Percentiles rank a stretch among this genome's conserved stretches.
Evolutionary conservation across 2,797 vertebrate species (phyloP).

Genomic region (Oryzias dopingdopingensis): DNA sequence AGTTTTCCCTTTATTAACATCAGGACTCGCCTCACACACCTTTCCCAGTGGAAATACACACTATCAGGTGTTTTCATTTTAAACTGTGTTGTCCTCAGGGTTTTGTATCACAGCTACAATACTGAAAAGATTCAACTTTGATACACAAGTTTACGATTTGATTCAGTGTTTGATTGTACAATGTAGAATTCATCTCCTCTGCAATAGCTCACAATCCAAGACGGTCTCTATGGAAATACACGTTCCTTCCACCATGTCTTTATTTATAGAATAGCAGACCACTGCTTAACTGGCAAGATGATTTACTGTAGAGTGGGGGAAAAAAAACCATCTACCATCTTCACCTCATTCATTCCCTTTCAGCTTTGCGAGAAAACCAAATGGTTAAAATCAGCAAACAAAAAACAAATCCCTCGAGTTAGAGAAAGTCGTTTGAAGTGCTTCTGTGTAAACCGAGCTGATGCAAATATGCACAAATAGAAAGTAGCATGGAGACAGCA

Average conservation of each 20-base stretch:
- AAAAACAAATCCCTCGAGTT: slow-evolving; percentile 21
- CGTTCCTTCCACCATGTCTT: slow-evolving; percentile 53
- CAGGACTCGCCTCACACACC: no score
- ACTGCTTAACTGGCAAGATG: slow-evolving; percentile 48
- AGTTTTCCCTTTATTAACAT: no score
- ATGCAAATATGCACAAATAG: slow-evolving; percentile 9
- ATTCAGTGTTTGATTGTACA: not conserved
- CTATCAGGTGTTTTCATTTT: slow-evolving; percentile 7
- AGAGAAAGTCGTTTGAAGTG: slow-evolving; percentile 14
- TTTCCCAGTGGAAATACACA: slow-evolving; percentile 23
- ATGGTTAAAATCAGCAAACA: slow-evolving; percentile 49
- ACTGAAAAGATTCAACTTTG: no score
- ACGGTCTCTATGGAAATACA: slow-evolving; percentile 67
- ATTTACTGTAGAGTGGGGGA: slow-evolving; percentile 45
- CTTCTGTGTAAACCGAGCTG: slow-evolving; percentile 12
- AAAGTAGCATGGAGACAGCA: slow-evolving; percentile 22
- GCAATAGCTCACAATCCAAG: slow-evolving; percentile 18
- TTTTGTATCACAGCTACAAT: no score
- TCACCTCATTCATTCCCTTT: slow-evolving; percentile 17
- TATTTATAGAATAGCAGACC: slow-evolving; percentile 65
- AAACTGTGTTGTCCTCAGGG: no score
- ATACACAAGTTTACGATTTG: no score
- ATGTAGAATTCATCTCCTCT: slow-evolving; percentile 15
- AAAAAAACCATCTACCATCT: slow-evolving; percentile 55
- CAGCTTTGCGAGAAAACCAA: slow-evolving; percentile 46